Evolutionary conservation across 2,888 invertebrate species (phyloP), one percentile per base, ranked within the genome.

Genomic region (Lasioglossum vierecki): DNA sequence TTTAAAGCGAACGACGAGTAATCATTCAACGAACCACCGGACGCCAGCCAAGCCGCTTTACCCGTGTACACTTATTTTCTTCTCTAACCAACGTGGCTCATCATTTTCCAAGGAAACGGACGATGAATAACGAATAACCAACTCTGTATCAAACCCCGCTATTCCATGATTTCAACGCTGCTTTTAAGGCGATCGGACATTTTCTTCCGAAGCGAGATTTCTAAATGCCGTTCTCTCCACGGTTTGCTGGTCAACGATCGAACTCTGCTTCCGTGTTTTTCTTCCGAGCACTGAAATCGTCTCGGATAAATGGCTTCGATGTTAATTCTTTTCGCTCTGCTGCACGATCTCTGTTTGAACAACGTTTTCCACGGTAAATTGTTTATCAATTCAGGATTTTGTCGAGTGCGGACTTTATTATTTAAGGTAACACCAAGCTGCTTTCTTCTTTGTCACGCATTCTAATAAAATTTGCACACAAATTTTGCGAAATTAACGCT

Each of bases 101-200:
- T 30, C 44, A 22, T 26, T 49, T 70, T 26, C 70, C 35, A 66
- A 39, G 49, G 46, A 1, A 2, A 49, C 15, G 57, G 39, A 41
- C 49, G n/a, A 26, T 22, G 30, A 81, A 70, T 30, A 76, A 73
- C 60, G 75, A 68, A 80, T 57, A 76, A 70, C 18, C 26, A 41
- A 35, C 26, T 46, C 46, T 26, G 60, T 30, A 46, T 22, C 68
- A 30, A 39, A 9, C 22, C 22, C 22, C 2, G n/a, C 11, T 13
- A 26, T 13, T 13, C 60, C 60, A 60, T 11, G 26, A 13, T 60
- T 60, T 60, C 4, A 15, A 60, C 60, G 60, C 13, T 26, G 26
- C 60, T 60, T 60, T 60, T 30, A 26, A 60, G 26, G 13, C 11
- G 26, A 60, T 30, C 60, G 26, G 26, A 26, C 13, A 13, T 11